A percentile compares a stretch with the other conserved stretches of the same genome.
phyloP scores from a whole-genome alignment of 2,113 vertebrate species.

The Pterocles orientalis region DNA sequence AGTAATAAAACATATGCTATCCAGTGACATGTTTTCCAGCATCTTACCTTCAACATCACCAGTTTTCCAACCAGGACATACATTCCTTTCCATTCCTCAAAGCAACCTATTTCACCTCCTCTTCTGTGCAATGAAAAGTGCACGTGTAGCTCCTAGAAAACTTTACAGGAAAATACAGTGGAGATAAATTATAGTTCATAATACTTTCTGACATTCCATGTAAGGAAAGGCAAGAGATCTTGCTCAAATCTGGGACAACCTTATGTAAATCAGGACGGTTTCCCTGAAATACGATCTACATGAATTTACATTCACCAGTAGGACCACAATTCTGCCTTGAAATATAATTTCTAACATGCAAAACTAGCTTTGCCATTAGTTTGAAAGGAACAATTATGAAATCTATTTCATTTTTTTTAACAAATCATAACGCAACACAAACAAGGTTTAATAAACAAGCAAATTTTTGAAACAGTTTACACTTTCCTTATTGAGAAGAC shows the following conservation, averaged over 20 bases:
- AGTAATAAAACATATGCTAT: neutral
- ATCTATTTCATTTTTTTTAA: neutral
- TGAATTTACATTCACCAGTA: neutral
- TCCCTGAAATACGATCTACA: neutral
- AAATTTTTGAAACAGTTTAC: neutral
- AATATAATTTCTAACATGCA: neutral
- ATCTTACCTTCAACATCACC: neutral
- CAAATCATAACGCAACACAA: neutral
- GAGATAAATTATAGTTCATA: neutral
- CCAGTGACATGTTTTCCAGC: neutral
- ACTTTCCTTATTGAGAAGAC: neutral
- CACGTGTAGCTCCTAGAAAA: neutral
- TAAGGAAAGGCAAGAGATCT: neutral
- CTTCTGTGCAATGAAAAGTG: rapidly evolving
- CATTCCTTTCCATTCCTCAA: neutral
- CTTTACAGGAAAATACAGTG: neutral
- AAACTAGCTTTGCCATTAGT: neutral
- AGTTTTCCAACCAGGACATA: neutral
- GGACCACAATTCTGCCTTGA: neutral
- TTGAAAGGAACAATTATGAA: neutral
- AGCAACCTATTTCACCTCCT: neutral
- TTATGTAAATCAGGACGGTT: neutral
- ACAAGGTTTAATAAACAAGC: neutral
- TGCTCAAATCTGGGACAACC: neutral
- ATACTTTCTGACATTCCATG: neutral